Evolutionary conservation across 1,140 invertebrate genomes (phyloP).

Genomic region (Spodoptera frugiperda): DNA sequence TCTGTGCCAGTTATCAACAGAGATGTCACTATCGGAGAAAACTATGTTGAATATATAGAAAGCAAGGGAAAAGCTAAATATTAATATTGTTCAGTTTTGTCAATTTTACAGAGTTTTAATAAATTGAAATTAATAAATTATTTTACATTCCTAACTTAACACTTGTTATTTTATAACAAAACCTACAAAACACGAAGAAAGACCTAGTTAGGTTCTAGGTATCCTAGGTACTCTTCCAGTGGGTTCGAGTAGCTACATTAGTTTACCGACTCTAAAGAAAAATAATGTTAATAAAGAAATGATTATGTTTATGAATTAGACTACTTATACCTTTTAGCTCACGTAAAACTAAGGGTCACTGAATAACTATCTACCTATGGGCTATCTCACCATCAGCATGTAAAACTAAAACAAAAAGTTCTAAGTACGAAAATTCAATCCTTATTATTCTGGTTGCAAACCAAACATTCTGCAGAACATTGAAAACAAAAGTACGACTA

Average conservation of each 20-base stretch:
- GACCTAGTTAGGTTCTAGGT: too few species aligned
- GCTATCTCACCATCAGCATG: not conserved
- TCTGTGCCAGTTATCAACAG: conserved; percentile 61
- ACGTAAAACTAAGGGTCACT: too few species aligned
- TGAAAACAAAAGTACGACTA: conserved; percentile 44
- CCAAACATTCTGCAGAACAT: conserved; percentile 20
- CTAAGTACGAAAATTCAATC: not conserved
- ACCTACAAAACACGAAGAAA: too few species aligned
- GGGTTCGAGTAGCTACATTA: too few species aligned
- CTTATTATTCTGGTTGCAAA: conserved; percentile 7
- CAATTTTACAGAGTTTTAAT: conserved; percentile 39
- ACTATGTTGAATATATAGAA: conserved; percentile 58
- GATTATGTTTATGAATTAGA: too few species aligned
- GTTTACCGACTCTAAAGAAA: too few species aligned
- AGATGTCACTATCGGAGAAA: conserved; percentile 64
- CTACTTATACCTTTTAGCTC: too few species aligned
- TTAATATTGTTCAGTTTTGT: not conserved
- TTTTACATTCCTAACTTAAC: not conserved
- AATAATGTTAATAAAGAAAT: too few species aligned
- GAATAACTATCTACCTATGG: too few species aligned
- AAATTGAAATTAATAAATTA: not conserved
- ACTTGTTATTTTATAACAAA: too few species aligned
- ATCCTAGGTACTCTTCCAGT: too few species aligned
- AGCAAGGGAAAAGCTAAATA: conserved; percentile 37
- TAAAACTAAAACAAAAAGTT: not conserved